Base-by-base conservation (phyloP, 2,797 vertebrate genomes). In the Arnoldichthys spilopterus region DNA sequence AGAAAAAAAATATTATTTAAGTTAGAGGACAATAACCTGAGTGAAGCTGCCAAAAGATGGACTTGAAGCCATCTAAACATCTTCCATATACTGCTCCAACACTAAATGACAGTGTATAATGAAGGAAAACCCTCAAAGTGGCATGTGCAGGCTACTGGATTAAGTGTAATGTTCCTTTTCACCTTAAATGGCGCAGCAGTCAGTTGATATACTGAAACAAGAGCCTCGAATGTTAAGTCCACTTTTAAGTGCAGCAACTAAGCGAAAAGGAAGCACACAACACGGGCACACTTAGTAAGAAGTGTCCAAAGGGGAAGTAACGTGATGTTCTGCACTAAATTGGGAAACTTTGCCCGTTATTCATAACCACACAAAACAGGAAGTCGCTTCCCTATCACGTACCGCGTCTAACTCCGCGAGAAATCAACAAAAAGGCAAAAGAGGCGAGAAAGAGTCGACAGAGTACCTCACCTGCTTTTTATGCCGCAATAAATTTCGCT, bases 401-500 rank as follows among this genome's bases (percentile, higher is more conserved):
- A 13, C 30, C 16, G 11, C 24, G 64, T 26, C 22, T 8, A 26
- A 12, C 6, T 43, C 9, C 53, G 1, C 24, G 22, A 47, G 4
- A n/a, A 4, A 59, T 3, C 3, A 15, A 13, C 20, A n/a, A 53
- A 11, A 30, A 54, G 59, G 32, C 34, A 63, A 68, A 58, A n/a
- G 24, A 28, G 8, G 28, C n/a, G 3, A 43, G 34, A 53, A 9
- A 37, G 6, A 18, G 30, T 69, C 13, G 58, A 18, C 37, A 45
- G 45, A 20, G 20, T 6, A 82, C 90, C 93, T 93, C 89, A 94
- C 93, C 93, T 28, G 76, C 32, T 72, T 71, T 79, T 78, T 73
- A 59, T 32, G 77, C 34, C 20, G 22, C 30, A 34, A 51, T 58
- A 63, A 79, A 59, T 77, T 71, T 76, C 72, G 77, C 30, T 72